Conservation (phyloP, 1,140 invertebrate genomes). For the Archivesica marissinica region DNA sequence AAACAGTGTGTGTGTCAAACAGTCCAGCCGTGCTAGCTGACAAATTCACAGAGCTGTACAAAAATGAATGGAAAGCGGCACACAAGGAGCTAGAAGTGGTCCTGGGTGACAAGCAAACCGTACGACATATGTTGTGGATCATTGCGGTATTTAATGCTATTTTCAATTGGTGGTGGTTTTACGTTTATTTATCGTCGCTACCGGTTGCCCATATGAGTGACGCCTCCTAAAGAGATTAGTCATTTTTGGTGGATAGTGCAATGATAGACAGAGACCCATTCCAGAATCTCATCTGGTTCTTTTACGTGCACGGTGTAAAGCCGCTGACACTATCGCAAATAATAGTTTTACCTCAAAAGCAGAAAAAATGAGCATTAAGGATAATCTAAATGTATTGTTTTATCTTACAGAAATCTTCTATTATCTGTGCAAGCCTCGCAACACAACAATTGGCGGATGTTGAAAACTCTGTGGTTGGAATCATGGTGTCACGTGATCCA, state of each 20-base stretch:
- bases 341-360: no score
- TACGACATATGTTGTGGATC: constrained; percentile 55
- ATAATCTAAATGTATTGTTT: not conserved
- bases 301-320: no score
- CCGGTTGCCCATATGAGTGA: no score
- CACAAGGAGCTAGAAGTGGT: constrained; percentile 24
- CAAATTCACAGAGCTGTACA: constrained; percentile 41
- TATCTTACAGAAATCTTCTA: constrained; percentile 49
- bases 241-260: no score
- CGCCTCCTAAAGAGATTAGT: no score
- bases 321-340: no score
- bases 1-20: constrained; percentile 48
- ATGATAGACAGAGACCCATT: no score
- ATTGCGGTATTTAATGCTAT: constrained; percentile 55
- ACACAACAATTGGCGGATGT: constrained; percentile 47
- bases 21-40: constrained; percentile 41
- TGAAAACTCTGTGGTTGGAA: constrained; percentile 44
- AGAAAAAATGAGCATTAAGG: no score
- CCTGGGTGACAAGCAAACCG: constrained; percentile 52
- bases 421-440: constrained; percentile 48
- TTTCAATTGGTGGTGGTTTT: no score
- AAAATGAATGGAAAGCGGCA: constrained; percentile 46
- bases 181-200: no score
- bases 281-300: no score
- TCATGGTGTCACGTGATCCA: constrained; percentile 47